A percentile compares a stretch with the other conserved stretches of the same genome.
These are phyloP conservation scores for Ptilorrhoa leucosticta DNA, from an alignment of 2,113 vertebrate species.

Conservation along the genomic window DNA sequence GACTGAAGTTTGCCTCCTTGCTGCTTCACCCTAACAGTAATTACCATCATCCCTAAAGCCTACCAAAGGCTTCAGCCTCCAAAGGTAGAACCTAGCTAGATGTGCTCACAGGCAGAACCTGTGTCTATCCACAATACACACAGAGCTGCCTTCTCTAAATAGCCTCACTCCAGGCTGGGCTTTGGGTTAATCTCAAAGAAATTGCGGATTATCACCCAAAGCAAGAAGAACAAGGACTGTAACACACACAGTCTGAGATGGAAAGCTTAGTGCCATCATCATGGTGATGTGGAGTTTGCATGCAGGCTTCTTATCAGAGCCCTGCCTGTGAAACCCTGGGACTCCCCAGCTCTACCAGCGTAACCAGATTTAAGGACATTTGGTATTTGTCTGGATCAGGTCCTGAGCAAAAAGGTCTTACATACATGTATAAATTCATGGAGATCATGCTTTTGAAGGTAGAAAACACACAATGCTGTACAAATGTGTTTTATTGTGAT, in stretches of 20 bases:
- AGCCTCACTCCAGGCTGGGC: not conserved
- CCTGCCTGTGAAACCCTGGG: not conserved
- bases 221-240: accelerated
- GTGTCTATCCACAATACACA: too few species aligned
- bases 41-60: not conserved
- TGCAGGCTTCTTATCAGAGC: not conserved
- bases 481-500: not conserved
- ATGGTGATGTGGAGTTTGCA: not conserved
- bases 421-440: accelerated
- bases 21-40: not conserved
- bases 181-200: not conserved
- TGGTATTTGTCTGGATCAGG: not conserved
- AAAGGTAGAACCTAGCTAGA: not conserved
- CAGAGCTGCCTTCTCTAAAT: too few species aligned
- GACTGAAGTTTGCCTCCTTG: not conserved
- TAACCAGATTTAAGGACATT: not conserved
- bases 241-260: accelerated
- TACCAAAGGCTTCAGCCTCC: not conserved
- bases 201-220: not conserved
- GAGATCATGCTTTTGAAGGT: not conserved
- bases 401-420: not conserved
- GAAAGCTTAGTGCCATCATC: not conserved
- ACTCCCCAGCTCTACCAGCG: not conserved
- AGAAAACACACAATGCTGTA: not conserved
- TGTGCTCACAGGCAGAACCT: not conserved